Evolutionary conservation across 2,888 invertebrate species (phyloP).

Genomic region (Ligdia adustata): DNA sequence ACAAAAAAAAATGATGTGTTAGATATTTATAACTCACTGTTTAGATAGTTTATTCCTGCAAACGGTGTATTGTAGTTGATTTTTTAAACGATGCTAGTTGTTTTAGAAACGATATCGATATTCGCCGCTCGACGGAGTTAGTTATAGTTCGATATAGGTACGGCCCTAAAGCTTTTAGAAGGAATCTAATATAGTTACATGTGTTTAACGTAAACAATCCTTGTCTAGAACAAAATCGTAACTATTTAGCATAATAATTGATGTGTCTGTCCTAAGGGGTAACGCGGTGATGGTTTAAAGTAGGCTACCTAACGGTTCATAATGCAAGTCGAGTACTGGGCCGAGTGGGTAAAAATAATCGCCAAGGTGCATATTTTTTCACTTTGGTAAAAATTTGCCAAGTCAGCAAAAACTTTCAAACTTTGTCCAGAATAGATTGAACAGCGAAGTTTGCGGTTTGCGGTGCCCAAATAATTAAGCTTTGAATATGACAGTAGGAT

Average conservation of each 20-base stretch:
- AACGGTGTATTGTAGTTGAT: conserved; percentile 63
- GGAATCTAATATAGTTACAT: conserved; percentile 69
- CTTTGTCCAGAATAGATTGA: too few relatives aligned
- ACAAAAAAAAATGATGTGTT: conserved; percentile 46
- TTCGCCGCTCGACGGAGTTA: conserved; percentile 62
- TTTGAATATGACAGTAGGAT: too few relatives aligned
- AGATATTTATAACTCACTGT: conserved; percentile 66
- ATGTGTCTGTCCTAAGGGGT: conserved; percentile 58
- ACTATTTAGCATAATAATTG: conserved; percentile 64
- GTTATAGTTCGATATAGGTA: conserved; percentile 52
- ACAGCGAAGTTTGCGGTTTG: too few relatives aligned
- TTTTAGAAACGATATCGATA: conserved; percentile 46
- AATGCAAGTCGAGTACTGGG: conserved; percentile 17
- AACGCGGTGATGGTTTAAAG: conserved; percentile 40
- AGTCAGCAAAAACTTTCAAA: too few relatives aligned
- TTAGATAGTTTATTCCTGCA: conserved; percentile 71
- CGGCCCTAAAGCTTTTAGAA: conserved; percentile 75
- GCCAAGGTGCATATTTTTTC: too few relatives aligned
- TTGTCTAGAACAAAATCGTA: conserved; percentile 66
- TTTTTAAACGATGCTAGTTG: conserved; percentile 80
- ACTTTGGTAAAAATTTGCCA: neutral
- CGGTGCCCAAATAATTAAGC: too few relatives aligned
- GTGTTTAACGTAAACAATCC: conserved; percentile 62
- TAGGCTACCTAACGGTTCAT: conserved; percentile 16
- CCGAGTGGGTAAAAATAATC: conserved; percentile 17